Base-by-base conservation (phyloP, 2,113 vertebrate genomes). In the Okapia johnstoni region DNA sequence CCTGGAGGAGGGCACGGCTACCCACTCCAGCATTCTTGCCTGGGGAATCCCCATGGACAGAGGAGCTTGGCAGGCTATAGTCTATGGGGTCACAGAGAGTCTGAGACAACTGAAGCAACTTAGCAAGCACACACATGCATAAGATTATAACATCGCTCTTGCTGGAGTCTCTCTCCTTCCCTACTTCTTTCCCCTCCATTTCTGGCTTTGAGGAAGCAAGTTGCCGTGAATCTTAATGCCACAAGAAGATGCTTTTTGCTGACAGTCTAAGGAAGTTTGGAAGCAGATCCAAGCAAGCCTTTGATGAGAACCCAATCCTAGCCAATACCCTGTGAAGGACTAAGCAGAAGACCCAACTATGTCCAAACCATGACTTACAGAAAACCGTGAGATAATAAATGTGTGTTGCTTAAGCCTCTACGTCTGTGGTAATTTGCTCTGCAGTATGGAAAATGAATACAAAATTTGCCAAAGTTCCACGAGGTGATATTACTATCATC, bases 61-160 rank as follows among this genome's bases (percentile, higher is more conserved):
- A 40, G n/a, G n/a, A 23, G n/a, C n/a, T 12, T 73, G n/a, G 66
- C 0, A 0, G 66, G 66, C n/a, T 73, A 40, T 4, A 73, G n/a
- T 73, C n/a, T n/a, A 23, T 73, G n/a, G 21, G 10, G n/a, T 12
- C n/a, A 23, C 66, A 73, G n/a, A 73, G 19, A 73, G 66, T 73
- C 0, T 2, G 66, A 73, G 19, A 73, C 0, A 10, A 23, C 10
- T 73, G n/a, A 23, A 70, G 66, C 0, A 0, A 73, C 66, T 40
- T 23, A 23, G n/a, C 19, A 73, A 73, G n/a, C 66, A 23, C 66
- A 70, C 66, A 23, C 0, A 2, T 12, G 2, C 0, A 0, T 70
- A 57, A 87, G 54, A 52, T 43, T 2, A 30, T 5, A 76, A 76
- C 4, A 40, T 14, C n/a, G 26, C 33, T 58, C 46, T 46, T 60